Base-by-base conservation (phyloP, 2,113 vertebrate species). In the Pelodiscus sinensis region DNA sequence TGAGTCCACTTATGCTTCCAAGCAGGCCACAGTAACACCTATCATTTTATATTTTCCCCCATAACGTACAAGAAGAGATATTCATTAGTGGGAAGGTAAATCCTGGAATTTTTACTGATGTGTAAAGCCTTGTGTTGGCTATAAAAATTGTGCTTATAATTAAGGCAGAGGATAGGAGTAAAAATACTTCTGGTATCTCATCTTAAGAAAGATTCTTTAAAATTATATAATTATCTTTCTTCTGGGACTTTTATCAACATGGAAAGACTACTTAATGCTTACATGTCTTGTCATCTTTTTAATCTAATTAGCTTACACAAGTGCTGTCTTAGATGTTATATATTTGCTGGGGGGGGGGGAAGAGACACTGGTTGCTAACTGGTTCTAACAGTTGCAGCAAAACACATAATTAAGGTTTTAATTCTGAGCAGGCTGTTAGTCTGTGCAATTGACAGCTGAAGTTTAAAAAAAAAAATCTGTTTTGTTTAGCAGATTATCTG, bases 241-340 rank as follows among this genome's bases (percentile, higher is more conserved):
- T 95, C 31, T 85, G 82, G 92, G 92, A 89, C 44, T 11, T 82
- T 94, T 94, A 88, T 88, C 81, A 81, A 10, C 83, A 54, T 35
- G 56, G 54, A 85, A 96, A 91, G 73, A 58, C 7, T 85, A 78
- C n/a, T 85, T 96, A 90, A 93, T 83, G 50, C 22, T 84, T 92
- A 68, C 84, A 89, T 83, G 80, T 88, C 88, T 93, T 93, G 52
- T 87, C 81, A 92, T 90, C 84, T 93, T 95, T 94, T 11, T 94
- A 19, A 88, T 91, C 55, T 91, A 79, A 94, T 93, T 96, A 93
- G 87, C 88, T 92, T 83, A 86, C 6, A 90, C 55, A 85, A 95
- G n/a, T 82, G 52, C 79, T 81, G 10, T 83, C 68, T n/a, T 79
- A 95, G 79, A 90, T 96, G 94, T 96, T 90, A 80, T 9, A 84